Base-by-base conservation (phyloP, 2,888 invertebrate species). In the Sialis fuliginosa region DNA sequence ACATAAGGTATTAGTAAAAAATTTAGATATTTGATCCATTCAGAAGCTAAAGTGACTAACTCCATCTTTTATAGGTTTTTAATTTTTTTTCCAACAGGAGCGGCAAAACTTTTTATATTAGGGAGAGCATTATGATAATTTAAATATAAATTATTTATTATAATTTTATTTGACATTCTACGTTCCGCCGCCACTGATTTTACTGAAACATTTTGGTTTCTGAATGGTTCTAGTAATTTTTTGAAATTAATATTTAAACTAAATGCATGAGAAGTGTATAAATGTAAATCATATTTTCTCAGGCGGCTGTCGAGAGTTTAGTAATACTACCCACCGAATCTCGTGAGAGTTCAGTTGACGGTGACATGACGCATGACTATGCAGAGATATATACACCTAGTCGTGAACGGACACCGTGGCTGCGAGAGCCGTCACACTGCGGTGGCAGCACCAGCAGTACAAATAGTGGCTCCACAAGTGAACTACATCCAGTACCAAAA, bases 371-470 rank as follows among this genome's bases (percentile, higher is more conserved):
- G 1, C 91, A 92, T 59, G 92, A 92, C 62, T 92, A 92, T 60
- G 90, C 91, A 1, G 91, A 92, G 67, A 91, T 92, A 52, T 92
- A 91, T 60, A 92, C 91, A 31, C 92, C 91, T 0, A 89, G 87
- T 55, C 77, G 87, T 61, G 91, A 66, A 48, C 62, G 64, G 53
- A 63, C 63, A 8, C 59, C 64, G 7, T 65, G 65, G 67, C 63
- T 65, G n/a, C 59, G 65, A 48, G 63, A 48, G n/a, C 49, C 48
- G 6, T 46, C 49, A 33, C 49, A 48, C 9, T 50, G 49, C 41
- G 55, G 52, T 48, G 54, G 53, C 6, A 50, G 49, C 48, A 48
- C 54, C 45, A 50, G 56, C 43, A 56, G 55, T 37, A 54, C 51
- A 22, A 56, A 50, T 35, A 54, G 53, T 48, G 54, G 51, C 30